Conservation (phyloP, 2,888 invertebrate species). For the Caradrina clavipalpis region DNA sequence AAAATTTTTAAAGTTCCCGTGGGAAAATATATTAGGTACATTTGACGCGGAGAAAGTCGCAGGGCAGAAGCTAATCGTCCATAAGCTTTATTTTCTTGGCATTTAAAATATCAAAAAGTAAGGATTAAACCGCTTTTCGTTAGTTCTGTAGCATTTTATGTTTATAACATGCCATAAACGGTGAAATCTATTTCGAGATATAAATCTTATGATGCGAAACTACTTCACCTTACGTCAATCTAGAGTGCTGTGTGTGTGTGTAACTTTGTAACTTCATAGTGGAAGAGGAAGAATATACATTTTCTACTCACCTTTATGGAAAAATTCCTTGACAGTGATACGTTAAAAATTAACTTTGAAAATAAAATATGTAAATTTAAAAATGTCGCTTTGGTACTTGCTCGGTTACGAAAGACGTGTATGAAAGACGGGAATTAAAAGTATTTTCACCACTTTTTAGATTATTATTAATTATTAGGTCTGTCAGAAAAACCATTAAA, state of each 20-base stretch:
- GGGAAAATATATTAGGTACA: too few relatives aligned
- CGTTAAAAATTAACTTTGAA: too few relatives aligned
- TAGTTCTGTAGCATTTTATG: conserved; percentile 34
- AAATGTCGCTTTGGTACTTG: too few relatives aligned
- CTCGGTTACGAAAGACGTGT: too few relatives aligned
- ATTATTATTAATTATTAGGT: background rate
- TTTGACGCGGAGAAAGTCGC: too few relatives aligned
- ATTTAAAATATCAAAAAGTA: conserved; percentile 3
- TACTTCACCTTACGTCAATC: conserved; percentile 12
- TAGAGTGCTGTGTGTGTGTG: background rate
- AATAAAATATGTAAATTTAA: too few relatives aligned
- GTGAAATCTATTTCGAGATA: conserved; percentile 38
- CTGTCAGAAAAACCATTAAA: background rate
- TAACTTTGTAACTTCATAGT: conserved; percentile 5
- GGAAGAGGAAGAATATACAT: background rate
- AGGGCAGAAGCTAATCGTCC: too few relatives aligned
- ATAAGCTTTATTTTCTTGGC: background rate
- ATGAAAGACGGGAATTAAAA: too few relatives aligned
- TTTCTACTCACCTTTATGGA: background rate
- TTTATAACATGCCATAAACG: conserved; percentile 47
- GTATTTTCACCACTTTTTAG: background rate
- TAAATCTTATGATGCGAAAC: conserved; percentile 18
- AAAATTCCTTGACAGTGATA: background rate
- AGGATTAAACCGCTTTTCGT: conserved; percentile 4
- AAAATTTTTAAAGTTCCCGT: too few relatives aligned